Percentiles rank a stretch among this genome's conserved stretches.
Evolutionary conservation across 2,888 invertebrate genomes (phyloP).

Genomic region (Agrotis segetum): DNA sequence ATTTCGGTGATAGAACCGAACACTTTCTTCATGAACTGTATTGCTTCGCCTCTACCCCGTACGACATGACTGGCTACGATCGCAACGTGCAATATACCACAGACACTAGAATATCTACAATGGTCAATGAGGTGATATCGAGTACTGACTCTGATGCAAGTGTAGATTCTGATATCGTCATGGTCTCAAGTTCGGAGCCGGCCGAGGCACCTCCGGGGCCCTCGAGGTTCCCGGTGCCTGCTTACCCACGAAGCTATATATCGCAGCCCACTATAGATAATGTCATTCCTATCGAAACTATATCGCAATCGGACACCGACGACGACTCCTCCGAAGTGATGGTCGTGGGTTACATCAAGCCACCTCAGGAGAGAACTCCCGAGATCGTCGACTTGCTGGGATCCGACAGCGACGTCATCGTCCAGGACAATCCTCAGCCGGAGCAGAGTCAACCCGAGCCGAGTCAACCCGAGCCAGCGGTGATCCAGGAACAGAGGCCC

Average conservation of each 20-base stretch:
- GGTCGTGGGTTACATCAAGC: conserved; percentile 92
- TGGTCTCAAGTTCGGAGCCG: conserved; percentile 65
- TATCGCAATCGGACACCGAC: conserved; percentile 87
- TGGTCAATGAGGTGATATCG: conserved; percentile 90
- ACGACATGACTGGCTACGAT: conserved; percentile 96
- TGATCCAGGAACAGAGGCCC: conserved; percentile 54
- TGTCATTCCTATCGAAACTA: conserved; percentile 87
- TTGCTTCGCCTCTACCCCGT: conserved; percentile 96
- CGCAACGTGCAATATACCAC: conserved; percentile 93
- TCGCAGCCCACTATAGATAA: conserved; percentile 68
- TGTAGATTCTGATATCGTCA: conserved; percentile 69
- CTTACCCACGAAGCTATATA: conserved; percentile 77
- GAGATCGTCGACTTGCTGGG: conserved; percentile 91
- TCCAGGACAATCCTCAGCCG: conserved; percentile 77
- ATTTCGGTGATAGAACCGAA: conserved; percentile 93
- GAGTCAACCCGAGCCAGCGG: conserved; percentile 41
- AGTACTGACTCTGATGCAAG: conserved; percentile 73
- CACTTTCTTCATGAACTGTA: conserved; percentile 98
- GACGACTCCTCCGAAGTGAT: conserved; percentile 91
- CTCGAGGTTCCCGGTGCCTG: conserved; percentile 68
- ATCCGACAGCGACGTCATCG: conserved; percentile 89
- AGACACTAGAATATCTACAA: conserved; percentile 88
- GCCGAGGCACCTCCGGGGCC: conserved; percentile 62
- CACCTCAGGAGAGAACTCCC: conserved; percentile 92
- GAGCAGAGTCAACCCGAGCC: conserved; percentile 56